Base-by-base conservation (phyloP, 2,797 vertebrate species). In the Acanthurus tractus region DNA sequence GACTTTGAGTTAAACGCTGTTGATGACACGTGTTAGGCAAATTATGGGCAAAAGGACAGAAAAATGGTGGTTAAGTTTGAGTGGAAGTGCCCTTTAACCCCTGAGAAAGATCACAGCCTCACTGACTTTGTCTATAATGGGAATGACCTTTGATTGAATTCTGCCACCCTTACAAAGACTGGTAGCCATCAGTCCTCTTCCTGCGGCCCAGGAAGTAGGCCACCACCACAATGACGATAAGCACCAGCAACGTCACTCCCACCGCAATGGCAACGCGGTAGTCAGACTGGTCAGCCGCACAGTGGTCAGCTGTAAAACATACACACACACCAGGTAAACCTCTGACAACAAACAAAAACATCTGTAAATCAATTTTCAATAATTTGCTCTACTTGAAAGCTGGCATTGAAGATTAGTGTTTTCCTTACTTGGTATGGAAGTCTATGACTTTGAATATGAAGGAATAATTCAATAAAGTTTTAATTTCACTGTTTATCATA, bases 191-290 rank as follows among this genome's bases (percentile, higher is more conserved):
- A 0, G 82, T 82, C 69, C 91, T 94, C 73, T 6, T 91, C 59
- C 40, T 90, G 54, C 96, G 92, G 48, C 94, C 84, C 36, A 97
- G 15, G 2, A 96, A 48, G 81, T 97, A 97, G 34, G 85, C 95
- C 8, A 95, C n/a, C 7, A 97, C 55, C 73, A 97, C 96, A 1
- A 97, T 82, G 48, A 95, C 0, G 13, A 98, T 94, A 63, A 98
- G 96, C 70, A 96, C 80, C 18, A 96, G 84, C 8, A 97, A 88
- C 2, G 95, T 86, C 12, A 98, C 71, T 0, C 95, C 96, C 13
- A 98, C 95, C 0, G 91, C 93, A 0, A 98, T 94, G 57, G 96
- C 96, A 22, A 97, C 85, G 0, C 85, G 56, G 75, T 95, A 93
- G 70, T 93, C 81, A 0, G 70, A 78, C 18, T 70, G 22, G 74